Evolutionary conservation across 2,797 vertebrate species (phyloP), one percentile per base, ranked within the genome.

Genomic region (Menidia menidia): DNA sequence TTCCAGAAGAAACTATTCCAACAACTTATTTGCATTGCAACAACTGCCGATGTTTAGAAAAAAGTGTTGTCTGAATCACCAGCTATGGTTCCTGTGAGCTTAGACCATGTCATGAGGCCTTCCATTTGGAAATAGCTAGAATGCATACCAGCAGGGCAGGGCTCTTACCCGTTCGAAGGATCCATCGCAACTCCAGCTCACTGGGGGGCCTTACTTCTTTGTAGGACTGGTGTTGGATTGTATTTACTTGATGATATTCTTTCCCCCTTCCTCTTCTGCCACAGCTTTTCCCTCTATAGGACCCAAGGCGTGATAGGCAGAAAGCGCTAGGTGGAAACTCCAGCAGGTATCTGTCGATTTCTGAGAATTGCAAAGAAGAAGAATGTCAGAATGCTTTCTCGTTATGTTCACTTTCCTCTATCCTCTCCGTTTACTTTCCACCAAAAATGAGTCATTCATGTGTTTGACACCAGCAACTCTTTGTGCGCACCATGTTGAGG

Each of bases 191-290:
- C 77, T 94, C 95, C 96, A 96, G 47, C 84, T 82, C 15, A 91
- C 82, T 59, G 92, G 71, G 4, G 92, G 80, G 76, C 90, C 78
- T 42, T 94, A 92, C 75, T 96, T 98, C 89, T 97, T 97, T 15
- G 95, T 92, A 32, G 97, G 97, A 86, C 95, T 96, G 72, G 97
- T 98, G 90, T 93, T 97, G 87, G 95, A 96, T 86, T 95, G 95
- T 84, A 96, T 96, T 95, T 97, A 93, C 72, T 94, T 93, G 64
- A 89, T 70, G 50, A 83, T 84, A 57, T 97, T 96, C 10, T 93
- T 87, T 66, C 93, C 96, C 80, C 95, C 95, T 95, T 14, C 84
- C 82, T 31, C 86, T 83, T 6, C 85, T 32, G 0, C 32, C 43
- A 0, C 70, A 70, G 13, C 87, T 90, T 58, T 25, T 25, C 25